These are phyloP conservation scores for Pseudomyrmex flavicornis DNA, from an alignment of 1,140 invertebrate species.

Conservation along the genomic window DNA sequence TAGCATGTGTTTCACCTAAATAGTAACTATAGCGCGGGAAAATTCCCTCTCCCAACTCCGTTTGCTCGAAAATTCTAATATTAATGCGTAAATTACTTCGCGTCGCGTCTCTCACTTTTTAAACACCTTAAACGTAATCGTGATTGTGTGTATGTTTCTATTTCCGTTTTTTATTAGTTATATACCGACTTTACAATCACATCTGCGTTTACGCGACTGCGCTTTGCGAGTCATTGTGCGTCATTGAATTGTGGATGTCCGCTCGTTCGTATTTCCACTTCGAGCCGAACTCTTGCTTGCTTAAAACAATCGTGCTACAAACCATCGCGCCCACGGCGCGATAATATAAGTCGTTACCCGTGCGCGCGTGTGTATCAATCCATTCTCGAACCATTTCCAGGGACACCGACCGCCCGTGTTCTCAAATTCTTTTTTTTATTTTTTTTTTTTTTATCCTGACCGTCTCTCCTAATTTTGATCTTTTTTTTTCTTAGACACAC, in stretches of 20 bases:
- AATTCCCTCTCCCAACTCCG: background rate
- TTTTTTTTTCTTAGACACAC: constrained; percentile 18
- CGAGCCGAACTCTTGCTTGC: constrained; percentile 15
- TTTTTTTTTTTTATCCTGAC: background rate
- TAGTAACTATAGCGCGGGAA: constrained; percentile 9
- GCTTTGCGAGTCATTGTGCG: constrained; percentile 85
- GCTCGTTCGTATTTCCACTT: constrained; percentile 41
- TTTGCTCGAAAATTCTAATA: constrained; percentile 65
- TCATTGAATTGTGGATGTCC: constrained; percentile 81
- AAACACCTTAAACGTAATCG: constrained; percentile 39
- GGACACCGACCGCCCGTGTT: too few species aligned
- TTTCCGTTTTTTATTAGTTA: constrained; percentile 49
- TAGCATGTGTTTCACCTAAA: constrained; percentile 5
- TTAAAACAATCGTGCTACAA: background rate
- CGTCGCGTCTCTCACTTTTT: constrained; percentile 9
- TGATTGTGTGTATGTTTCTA: constrained; percentile 63
- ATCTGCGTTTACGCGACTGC: constrained; percentile 84
- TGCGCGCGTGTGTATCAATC: constrained; percentile 62
- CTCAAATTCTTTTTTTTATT: too few species aligned
- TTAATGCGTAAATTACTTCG: constrained; percentile 61
- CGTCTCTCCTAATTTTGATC: background rate
- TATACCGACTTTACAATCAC: constrained; percentile 82
- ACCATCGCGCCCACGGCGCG: background rate
- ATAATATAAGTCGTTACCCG: constrained; percentile 2
- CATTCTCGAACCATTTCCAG: constrained; percentile 74